phyloP scores from a whole-genome alignment of 2,888 invertebrate genomes.

The Apamea anceps region DNA sequence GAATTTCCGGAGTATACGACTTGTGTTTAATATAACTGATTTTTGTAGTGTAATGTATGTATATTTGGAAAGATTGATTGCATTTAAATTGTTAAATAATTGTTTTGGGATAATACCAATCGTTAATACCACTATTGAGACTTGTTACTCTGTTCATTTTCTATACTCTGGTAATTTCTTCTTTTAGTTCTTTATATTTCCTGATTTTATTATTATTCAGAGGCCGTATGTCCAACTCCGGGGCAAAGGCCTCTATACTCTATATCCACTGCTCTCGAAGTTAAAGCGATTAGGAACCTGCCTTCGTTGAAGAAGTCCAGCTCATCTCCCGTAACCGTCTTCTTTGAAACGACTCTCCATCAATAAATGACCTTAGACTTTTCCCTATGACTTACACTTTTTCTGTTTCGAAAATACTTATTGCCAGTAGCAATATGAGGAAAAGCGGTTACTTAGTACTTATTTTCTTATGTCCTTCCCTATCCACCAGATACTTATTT shows the following conservation, averaged over 20 bases:
- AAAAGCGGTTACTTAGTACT: background rate
- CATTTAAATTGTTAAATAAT: background rate
- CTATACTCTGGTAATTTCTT: no score
- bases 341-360: background rate
- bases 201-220: background rate
- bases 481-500: background rate
- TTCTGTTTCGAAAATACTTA: background rate
- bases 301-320: background rate
- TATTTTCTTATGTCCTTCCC: background rate
- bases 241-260: background rate
- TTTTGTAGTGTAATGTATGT: background rate
- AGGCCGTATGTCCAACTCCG: no score
- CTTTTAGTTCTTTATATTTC: background rate
- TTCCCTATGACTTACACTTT: background rate
- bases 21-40: background rate
- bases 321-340: background rate
- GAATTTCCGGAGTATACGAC: background rate
- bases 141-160: no score
- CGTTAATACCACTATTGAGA: background rate
- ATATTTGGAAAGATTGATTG: background rate
- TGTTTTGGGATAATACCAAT: background rate
- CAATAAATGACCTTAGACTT: background rate
- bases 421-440: background rate
- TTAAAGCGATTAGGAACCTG: background rate
- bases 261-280: background rate